Percentiles rank a stretch among this genome's conserved stretches.
These are phyloP conservation scores for Lasiommata megera DNA, from an alignment of 2,888 invertebrate genomes.

Conservation along the genomic window DNA sequence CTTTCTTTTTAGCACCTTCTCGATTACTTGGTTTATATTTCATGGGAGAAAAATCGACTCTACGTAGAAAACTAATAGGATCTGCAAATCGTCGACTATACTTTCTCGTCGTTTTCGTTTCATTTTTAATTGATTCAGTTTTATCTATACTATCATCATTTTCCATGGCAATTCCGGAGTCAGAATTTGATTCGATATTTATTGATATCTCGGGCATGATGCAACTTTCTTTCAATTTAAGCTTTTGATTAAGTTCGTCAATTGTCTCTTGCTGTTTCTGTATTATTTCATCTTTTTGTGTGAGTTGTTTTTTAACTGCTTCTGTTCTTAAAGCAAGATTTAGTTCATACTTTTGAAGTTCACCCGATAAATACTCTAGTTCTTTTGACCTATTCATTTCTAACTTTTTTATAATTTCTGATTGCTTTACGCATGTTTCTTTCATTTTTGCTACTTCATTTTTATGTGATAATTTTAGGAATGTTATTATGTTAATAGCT, in stretches of 20 bases:
- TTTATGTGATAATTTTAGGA: conserved; percentile 70
- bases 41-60: conserved; percentile 75
- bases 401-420: conserved; percentile 65
- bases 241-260: conserved; percentile 58
- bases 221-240: conserved; percentile 49
- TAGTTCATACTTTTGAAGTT: conserved; percentile 73
- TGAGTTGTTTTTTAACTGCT: conserved; percentile 62
- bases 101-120: conserved; percentile 61
- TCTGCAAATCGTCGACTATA: conserved; percentile 71
- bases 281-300: conserved; percentile 68
- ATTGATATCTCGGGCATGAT: conserved; percentile 60
- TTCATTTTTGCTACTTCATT: conserved; percentile 66
- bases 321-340: conserved; percentile 66
- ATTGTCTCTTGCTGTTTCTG: conserved; percentile 61
- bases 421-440: conserved; percentile 62
- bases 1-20: conserved; percentile 61
- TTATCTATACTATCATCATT: conserved; percentile 57
- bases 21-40: conserved; percentile 67
- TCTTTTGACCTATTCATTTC: conserved; percentile 70
- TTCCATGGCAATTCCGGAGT: conserved; percentile 71
- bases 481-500: conserved; percentile 72
- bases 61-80: conserved; percentile 69
- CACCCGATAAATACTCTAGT: conserved; percentile 68
- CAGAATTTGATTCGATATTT: conserved; percentile 70
- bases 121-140: conserved; percentile 51